Conservation (phyloP, 2,113 vertebrate genomes). For the Malaclemys terrapin region DNA sequence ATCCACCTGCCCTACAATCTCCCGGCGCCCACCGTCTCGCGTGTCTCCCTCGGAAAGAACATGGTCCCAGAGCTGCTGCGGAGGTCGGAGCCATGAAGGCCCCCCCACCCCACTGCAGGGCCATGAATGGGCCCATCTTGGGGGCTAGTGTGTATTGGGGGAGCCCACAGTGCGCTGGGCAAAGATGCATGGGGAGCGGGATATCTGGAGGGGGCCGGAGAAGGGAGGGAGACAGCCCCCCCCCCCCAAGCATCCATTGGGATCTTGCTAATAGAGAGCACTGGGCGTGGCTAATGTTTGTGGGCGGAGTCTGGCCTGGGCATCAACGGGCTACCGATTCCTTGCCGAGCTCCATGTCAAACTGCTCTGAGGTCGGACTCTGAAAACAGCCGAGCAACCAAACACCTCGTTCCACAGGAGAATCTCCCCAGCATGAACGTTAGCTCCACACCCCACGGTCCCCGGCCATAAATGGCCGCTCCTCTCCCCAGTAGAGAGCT, state of each 20-base stretch:
- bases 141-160: neutral
- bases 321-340: neutral
- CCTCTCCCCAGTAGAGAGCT: neutral
- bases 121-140: neutral
- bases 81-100: neutral
- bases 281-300: neutral
- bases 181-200: neutral
- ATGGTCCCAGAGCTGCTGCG: neutral
- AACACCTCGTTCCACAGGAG: neutral
- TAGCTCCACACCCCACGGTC: neutral
- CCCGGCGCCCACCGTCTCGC: rapidly evolving
- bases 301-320: neutral
- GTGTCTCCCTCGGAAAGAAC: neutral
- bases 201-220: neutral
- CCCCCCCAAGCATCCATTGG: neutral
- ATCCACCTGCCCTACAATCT: slow-evolving; percentile 26
- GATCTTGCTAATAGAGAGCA: neutral
- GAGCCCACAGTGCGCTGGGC: neutral
- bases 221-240: neutral
- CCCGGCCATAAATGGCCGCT: no score
- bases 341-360: neutral
- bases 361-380: neutral
- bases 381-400: neutral
- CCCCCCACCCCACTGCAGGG: neutral
- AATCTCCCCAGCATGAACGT: neutral